Evolutionary conservation across 2,888 invertebrate genomes (phyloP), one percentile per base, ranked within the genome.

Genomic region (Troides oblongomaculatus): DNA sequence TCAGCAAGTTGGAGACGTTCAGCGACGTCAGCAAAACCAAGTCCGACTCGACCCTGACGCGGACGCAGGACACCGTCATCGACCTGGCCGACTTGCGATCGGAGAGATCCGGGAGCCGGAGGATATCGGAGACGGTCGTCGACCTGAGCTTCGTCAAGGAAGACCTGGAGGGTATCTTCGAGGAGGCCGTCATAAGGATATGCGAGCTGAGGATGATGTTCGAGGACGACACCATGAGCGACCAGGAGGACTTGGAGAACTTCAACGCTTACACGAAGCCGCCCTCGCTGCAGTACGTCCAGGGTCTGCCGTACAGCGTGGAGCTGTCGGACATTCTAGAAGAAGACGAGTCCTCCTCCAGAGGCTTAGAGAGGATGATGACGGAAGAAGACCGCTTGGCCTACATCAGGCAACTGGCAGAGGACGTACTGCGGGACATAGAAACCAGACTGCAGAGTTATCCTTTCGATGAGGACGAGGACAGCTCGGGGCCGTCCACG

Each of bases 11-110:
- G 43, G 92, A 90, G 74, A 92, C 90, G 0, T 86, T 84, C 43
- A 91, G 90, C 70, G 92, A 92, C 72, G 86, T 92, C 21, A 92
- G 90, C 70, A 92, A 90, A 74, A 92, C 92, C 0, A 92, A 92
- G 83, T 92, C 92, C 0, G 92, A 92, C 74, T 90, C 91, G 0
- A 92, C 92, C 0, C 72, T 92, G 25, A 92, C 91, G 0, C 90
- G 90, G 23, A 92, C 92, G 1, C 89, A 87, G 78, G 92, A 92
- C 18, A 92, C 92, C 0, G 90, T 92, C 0, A 87, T 92, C 73
- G 90, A 92, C n/a, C 82, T 79, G 76, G 78, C 78, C 8, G 86
- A 85, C 21, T 25, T 64, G 4, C 72, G 73, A 68, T 81, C 81
- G 0, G 85, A 83, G 14, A 83, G 75, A 70, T 81, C 84, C 1